Conservation (phyloP, 1,140 invertebrate species). For the Protaetia brevitarsis region DNA sequence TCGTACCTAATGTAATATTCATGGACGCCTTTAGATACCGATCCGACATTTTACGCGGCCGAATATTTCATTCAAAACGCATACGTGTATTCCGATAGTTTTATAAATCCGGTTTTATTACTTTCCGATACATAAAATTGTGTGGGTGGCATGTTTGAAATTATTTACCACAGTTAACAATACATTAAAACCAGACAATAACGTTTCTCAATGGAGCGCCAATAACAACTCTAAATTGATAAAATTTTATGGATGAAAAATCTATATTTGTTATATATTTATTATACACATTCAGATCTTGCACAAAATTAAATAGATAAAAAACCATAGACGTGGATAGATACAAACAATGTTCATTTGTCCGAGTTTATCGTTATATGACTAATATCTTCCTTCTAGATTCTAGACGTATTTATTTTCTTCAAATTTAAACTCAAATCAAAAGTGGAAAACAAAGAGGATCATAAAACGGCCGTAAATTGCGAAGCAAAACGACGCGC, state of each 20-base stretch:
- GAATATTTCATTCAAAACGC: background rate
- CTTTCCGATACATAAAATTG: conserved; percentile 17
- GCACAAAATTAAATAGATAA: no score
- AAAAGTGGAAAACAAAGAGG: no score
- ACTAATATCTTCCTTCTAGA: background rate
- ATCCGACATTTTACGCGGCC: background rate
- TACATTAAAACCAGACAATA: background rate
- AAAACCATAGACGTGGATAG: no score
- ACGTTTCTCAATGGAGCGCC: background rate
- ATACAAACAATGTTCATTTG: background rate
- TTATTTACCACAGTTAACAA: background rate
- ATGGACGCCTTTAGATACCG: background rate
- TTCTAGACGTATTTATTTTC: background rate
- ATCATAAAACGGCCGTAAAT: no score
- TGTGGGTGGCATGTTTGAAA: conserved; percentile 2
- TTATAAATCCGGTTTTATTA: conserved; percentile 15
- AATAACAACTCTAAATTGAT: background rate
- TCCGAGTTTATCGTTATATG: background rate
- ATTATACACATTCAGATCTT: no score
- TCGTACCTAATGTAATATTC: background rate
- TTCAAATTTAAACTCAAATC: background rate
- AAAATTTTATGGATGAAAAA: no score
- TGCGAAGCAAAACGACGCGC: no score
- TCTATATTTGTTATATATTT: no score
- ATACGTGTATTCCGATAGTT: conserved; percentile 11